Conservation (phyloP, 2,113 vertebrate species). For the Dipodomys spectabilis region DNA sequence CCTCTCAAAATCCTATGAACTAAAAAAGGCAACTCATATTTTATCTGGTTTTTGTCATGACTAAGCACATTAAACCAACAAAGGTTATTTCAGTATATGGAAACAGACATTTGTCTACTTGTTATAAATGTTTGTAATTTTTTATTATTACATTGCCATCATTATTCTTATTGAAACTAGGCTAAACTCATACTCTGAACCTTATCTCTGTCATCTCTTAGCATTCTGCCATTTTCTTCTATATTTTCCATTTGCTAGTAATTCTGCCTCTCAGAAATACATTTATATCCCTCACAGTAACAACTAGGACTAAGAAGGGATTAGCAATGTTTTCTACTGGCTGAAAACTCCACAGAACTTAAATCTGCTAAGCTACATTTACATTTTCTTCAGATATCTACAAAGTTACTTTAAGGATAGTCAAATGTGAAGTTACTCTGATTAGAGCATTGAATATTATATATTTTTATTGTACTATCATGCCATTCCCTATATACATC, state of each 20-base stretch:
- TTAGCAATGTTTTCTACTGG: background rate
- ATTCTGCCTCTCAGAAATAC: background rate
- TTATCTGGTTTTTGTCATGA: background rate
- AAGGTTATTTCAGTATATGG: background rate
- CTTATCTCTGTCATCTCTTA: background rate
- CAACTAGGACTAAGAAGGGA: background rate
- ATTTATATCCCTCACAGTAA: background rate
- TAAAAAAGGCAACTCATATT: background rate
- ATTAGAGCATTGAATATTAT: too few species aligned
- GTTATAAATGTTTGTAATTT: background rate
- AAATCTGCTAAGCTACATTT: too few species aligned
- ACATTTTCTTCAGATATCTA: too few species aligned
- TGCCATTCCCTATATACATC: background rate
- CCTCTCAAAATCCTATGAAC: background rate
- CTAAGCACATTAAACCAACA: background rate
- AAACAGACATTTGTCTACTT: background rate
- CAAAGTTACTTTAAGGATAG: too few species aligned
- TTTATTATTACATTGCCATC: background rate
- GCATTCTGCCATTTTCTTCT: background rate
- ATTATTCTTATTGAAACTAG: background rate
- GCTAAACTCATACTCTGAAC: background rate
- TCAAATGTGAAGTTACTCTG: too few species aligned
- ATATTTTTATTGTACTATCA: background rate
- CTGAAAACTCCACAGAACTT: background rate
- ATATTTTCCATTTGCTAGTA: background rate